These are phyloP conservation scores for Fulica atra DNA, from an alignment of 2,113 vertebrate species.

Conservation along the genomic window DNA sequence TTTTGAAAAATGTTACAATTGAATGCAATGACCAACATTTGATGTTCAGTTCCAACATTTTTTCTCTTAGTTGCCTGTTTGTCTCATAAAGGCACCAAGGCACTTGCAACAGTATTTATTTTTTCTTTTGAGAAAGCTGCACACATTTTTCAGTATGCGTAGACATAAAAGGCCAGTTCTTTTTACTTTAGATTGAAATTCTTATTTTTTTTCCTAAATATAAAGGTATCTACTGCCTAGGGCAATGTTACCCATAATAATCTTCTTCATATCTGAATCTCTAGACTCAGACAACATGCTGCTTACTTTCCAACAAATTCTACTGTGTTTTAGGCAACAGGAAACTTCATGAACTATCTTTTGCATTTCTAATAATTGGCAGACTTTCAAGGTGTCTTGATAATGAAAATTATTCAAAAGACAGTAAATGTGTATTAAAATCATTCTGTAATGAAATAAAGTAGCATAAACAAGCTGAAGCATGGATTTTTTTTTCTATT, in stretches of 20 bases:
- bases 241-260: not conserved
- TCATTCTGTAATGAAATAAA: not conserved
- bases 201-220: not conserved
- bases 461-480: not conserved
- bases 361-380: not conserved
- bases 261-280: not conserved
- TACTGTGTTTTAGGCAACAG: not conserved
- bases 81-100: not conserved
- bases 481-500: not conserved
- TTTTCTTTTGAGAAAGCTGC: not conserved
- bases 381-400: not conserved
- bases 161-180: not conserved
- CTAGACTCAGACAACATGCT: not conserved
- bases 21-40: conserved; percentile 22
- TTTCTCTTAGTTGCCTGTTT: conserved; percentile 51
- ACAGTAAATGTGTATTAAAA: not conserved
- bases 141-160: not conserved
- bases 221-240: not conserved
- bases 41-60: conserved; percentile 35
- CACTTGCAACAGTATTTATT: not conserved
- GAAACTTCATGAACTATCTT: not conserved
- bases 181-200: not conserved
- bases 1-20: conserved; percentile 38
- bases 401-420: not conserved
- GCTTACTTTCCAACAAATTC: not conserved